phyloP scores from a whole-genome alignment of 1,140 invertebrate genomes.

The Lordiphosa clarofinis region DNA sequence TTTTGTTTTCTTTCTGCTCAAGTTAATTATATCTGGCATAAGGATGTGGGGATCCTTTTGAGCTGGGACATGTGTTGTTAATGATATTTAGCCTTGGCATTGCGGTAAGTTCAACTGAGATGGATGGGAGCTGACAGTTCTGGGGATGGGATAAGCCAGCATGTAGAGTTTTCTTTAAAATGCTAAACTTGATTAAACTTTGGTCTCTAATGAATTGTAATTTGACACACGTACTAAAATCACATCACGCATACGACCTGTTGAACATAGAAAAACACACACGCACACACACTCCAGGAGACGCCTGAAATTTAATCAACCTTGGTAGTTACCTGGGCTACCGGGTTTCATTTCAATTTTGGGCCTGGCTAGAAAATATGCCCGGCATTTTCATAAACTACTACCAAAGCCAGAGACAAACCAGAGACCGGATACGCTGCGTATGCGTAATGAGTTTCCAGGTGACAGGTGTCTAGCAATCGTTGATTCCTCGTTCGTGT shows the following conservation, averaged over 20 bases:
- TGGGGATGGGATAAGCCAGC: too few relatives aligned
- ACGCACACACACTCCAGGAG: not conserved
- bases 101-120: too few relatives aligned
- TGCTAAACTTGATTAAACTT: not conserved
- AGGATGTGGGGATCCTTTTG: too few relatives aligned
- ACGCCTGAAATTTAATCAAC: slow-evolving; percentile 57
- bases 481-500: slow-evolving; percentile 14
- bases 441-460: slow-evolving; percentile 64
- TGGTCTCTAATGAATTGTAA: slow-evolving; percentile 26
- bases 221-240: slow-evolving; percentile 14
- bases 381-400: slow-evolving; percentile 45
- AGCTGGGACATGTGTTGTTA: slow-evolving; percentile 64
- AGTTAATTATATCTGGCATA: slow-evolving; percentile 58
- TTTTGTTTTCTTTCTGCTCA: slow-evolving; percentile 12
- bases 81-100: slow-evolving; percentile 53
- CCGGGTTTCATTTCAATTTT: slow-evolving; percentile 36
- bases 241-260: slow-evolving; percentile 49
- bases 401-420: slow-evolving; percentile 5
- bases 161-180: too few relatives aligned
- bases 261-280: slow-evolving; percentile 29
- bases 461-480: slow-evolving; percentile 34
- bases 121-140: too few relatives aligned
- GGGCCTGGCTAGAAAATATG: slow-evolving; percentile 14
- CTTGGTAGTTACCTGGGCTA: slow-evolving; percentile 16
- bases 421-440: slow-evolving; percentile 20